These are phyloP conservation scores for Rallus limicola DNA, from an alignment of 2,113 vertebrate genomes.

Conservation along the genomic window DNA sequence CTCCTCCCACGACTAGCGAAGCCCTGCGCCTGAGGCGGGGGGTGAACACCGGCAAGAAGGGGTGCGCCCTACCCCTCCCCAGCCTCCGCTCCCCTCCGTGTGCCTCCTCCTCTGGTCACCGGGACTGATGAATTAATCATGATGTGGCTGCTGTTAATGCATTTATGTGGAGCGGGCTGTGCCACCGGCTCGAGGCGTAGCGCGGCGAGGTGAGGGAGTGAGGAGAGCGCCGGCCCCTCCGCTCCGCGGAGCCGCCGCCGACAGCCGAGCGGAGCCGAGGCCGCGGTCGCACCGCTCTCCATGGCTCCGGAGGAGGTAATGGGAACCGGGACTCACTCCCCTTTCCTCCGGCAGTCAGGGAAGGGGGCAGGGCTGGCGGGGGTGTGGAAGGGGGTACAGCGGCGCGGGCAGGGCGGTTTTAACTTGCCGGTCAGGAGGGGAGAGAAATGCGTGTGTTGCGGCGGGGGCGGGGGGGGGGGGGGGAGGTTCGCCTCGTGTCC, in stretches of 20 bases:
- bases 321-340: not conserved
- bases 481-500: not conserved
- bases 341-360: not conserved
- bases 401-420: not conserved
- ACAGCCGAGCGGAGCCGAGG: not conserved
- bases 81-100: not conserved
- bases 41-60: not conserved
- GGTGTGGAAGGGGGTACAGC: not conserved
- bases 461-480: not conserved
- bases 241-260: not conserved
- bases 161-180: slow-evolving; percentile 57
- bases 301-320: slow-evolving; percentile 64
- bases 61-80: not conserved
- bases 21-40: not conserved
- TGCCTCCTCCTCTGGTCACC: slow-evolving; percentile 28
- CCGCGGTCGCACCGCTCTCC: not conserved
- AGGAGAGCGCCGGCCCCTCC: not conserved
- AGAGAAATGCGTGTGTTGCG: not conserved
- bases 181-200: slow-evolving; percentile 43
- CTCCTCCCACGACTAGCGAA: not conserved
- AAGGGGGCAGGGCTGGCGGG: not conserved
- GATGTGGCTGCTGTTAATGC: slow-evolving; percentile 69
- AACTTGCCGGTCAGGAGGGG: not conserved
- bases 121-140: slow-evolving; percentile 78
- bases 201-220: slow-evolving; percentile 38